Evolutionary conservation across 2,888 invertebrate species (phyloP).

Genomic region (Ectemnius continuus): DNA sequence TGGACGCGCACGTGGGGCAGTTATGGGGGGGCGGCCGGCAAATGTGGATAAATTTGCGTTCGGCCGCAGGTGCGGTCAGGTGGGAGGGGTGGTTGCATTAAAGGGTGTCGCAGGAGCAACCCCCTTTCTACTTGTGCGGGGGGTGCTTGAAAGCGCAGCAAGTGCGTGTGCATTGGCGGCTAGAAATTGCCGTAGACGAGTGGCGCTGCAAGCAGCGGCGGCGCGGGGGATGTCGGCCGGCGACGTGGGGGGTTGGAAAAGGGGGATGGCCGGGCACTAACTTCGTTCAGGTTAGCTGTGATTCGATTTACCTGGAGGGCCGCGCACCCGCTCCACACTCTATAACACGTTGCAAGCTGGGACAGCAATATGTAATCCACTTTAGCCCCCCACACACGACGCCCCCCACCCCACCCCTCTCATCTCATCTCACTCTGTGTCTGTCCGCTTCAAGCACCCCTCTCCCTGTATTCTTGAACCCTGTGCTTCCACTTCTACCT

Average conservation of each 20-base stretch:
- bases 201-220: no score
- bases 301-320: slow-evolving; percentile 73
- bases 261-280: slow-evolving; percentile 53
- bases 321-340: slow-evolving; percentile 50
- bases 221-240: no score
- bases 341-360: slow-evolving; percentile 57
- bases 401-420: neutral
- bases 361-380: slow-evolving; percentile 72
- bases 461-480: neutral
- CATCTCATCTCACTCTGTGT: neutral
- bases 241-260: no score
- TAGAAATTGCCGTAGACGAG: slow-evolving; percentile 58
- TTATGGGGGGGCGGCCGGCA: neutral
- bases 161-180: slow-evolving; percentile 40
- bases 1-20: no score
- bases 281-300: slow-evolving; percentile 71
- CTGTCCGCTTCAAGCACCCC: neutral
- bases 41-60: neutral
- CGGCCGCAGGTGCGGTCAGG: neutral
- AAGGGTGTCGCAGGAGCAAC: neutral
- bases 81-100: neutral
- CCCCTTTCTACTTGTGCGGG: slow-evolving; percentile 12
- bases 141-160: no score
- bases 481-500: no score
- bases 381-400: slow-evolving; percentile 61